Evolutionary conservation across 2,888 invertebrate species (phyloP), one percentile per base, ranked within the genome.

Genomic region (Coelopa pilipes): DNA sequence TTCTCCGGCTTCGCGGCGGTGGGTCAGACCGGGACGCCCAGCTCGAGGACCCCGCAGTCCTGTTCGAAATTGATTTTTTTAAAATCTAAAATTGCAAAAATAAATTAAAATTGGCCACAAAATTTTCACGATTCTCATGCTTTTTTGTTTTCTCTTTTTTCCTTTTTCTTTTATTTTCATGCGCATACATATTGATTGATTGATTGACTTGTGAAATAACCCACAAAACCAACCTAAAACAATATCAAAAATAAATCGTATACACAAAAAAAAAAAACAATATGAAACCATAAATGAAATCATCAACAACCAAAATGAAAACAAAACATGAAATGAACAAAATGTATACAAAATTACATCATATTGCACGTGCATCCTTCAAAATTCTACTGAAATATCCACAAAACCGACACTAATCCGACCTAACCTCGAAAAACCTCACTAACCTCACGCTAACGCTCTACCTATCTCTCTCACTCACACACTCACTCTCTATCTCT

Each of bases 111-210:
- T 74, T 74, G 74, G 74, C 73, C 72, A 53, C 34, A 75, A 78
- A 74, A 75, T 73, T 73, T 70, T 76, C 76, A 76, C 77, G 77
- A 77, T 80, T 79, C 79, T 83, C 82, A 83, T 82, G 81, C 81
- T 81, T 85, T 65, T 84, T 84, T 83, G 80, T 83, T 84, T 81
- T 83, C 80, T 80, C 79, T 82, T 84, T 83, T 83, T 82, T 81
- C 79, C 80, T 82, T 83, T 83, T 84, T 82, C 85, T 81, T 85
- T 83, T 84, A 82, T 82, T 82, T 84, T 80, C 82, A 84, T 85
- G 83, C 80, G 83, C 83, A 83, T 84, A 83, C 81, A 82, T 68
- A 46, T 62, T 81, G 83, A 83, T 84, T 81, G 70, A 70, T 71
- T 53, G 46, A 71, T 65, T 71, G 50, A 71, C 59, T 81, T 69